Percentiles rank a stretch among this genome's conserved stretches.
These are phyloP conservation scores for Agrotis exclamationis DNA, from an alignment of 2,888 invertebrate genomes.

Conservation along the genomic window DNA sequence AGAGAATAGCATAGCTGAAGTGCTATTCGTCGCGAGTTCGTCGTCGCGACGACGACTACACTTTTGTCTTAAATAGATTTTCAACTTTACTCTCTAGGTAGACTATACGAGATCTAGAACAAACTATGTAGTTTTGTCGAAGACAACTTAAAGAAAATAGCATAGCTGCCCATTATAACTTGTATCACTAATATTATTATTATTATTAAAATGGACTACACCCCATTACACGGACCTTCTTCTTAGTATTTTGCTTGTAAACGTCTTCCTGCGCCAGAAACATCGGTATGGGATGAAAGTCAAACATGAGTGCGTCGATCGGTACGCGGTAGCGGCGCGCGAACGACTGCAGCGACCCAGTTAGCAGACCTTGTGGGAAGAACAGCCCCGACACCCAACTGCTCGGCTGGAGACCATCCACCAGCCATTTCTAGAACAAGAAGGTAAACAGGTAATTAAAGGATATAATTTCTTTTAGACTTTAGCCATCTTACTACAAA, in stretches of 20 bases:
- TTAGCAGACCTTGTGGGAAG: slow-evolving; percentile 98
- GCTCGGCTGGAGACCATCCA: slow-evolving; percentile 94
- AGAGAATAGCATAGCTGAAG: too few species aligned
- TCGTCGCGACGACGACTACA: too few species aligned
- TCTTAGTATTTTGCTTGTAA: slow-evolving; percentile 82
- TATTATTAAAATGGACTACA: not conserved
- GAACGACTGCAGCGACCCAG: slow-evolving; percentile 97
- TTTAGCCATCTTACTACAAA: too few species aligned
- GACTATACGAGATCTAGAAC: too few species aligned
- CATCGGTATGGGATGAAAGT: slow-evolving; percentile 92
- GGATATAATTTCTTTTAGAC: too few species aligned
- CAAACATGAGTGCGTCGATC: slow-evolving; percentile 96
- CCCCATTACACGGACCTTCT: slow-evolving; percentile 67
- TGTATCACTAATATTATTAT: not conserved
- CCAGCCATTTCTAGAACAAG: slow-evolving; percentile 92
- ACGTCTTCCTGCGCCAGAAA: slow-evolving; percentile 93
- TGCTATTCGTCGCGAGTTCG: too few species aligned
- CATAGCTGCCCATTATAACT: not conserved
- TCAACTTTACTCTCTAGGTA: too few species aligned
- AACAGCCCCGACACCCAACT: slow-evolving; percentile 98
- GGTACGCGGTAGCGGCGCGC: slow-evolving; percentile 96
- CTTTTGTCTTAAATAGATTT: too few species aligned
- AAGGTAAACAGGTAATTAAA: not conserved
- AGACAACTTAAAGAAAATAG: not conserved
- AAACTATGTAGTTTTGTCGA: too few species aligned